Base-by-base conservation (phyloP, 1,140 invertebrate genomes). In the Hyposmocoma kahamanoa region DNA sequence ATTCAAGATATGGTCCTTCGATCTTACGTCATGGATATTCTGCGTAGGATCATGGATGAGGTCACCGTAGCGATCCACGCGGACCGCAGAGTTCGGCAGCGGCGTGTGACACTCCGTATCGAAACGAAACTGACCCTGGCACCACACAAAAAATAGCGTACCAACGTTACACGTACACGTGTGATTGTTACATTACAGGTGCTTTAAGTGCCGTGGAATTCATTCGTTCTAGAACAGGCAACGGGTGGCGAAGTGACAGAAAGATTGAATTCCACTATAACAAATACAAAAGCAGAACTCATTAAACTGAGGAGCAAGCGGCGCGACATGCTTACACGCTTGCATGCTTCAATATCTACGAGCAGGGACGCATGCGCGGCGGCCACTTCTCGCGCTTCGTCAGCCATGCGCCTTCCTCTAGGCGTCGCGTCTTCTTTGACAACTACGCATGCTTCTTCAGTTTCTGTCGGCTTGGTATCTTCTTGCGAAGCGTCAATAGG, bases 101-200 rank as follows among this genome's bases (percentile, higher is more conserved):
- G 88, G 89, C 32, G 90, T 83, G 52, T 88, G 87, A 67, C 89
- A 91, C 74, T 95, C 93, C 64, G 92, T 91, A 67, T 93, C 92
- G 88, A 94, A 94, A 53, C 92, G 88, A 84, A 94, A 95, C 78
- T 94, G 92, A 87, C 92, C 93, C 92, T 94, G 88, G 42, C 72
- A 72, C 67, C 69, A 74, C 65, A 61, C 52, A 41, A 20, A 20
- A 20, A n/a, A n/a, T n/a, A 17, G 13, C 3, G 1, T 36, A 13
- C 1, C n/a, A 13, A 20, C 38, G 20, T 41, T 19, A 41, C 18
- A 41, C 10, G 38, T 41, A 20, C 13, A 2, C 20, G 38, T 34
- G 5, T 34, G 32, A 8, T n/a, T 34, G 9, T 34, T 3, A 34
- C 8, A 26, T n/a, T n/a, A n/a, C n/a, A n/a, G n/a, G n/a, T n/a